A percentile compares a stretch with the other conserved stretches of the same genome.
Conservation (phyloP, 2,888 invertebrate species). For the Rhogogaster chlorosoma region DNA sequence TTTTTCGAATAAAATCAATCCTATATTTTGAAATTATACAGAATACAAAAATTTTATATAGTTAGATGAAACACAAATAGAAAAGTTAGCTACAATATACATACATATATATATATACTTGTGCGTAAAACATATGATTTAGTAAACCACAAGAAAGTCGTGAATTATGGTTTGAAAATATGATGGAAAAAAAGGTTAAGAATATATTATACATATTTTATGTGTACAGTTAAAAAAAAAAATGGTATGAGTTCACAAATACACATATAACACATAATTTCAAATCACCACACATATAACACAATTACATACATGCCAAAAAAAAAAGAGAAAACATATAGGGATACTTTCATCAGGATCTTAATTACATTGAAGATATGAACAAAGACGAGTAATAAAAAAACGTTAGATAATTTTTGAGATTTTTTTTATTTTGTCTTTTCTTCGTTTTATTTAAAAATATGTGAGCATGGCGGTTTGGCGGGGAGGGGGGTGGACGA, state of each 20-base stretch:
- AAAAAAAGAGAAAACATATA: conserved; percentile 21
- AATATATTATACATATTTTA: background rate
- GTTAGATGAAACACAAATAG: background rate
- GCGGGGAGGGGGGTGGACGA: background rate
- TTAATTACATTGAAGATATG: conserved; percentile 16
- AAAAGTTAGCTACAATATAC: too few relatives aligned
- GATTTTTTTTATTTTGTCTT: conserved; percentile 63
- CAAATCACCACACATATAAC: conserved; percentile 31
- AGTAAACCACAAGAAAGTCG: background rate
- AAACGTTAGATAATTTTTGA: conserved; percentile 56
- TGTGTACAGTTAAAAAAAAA: background rate
- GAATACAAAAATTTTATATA: background rate
- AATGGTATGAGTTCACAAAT: background rate
- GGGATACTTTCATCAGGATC: conserved; percentile 44
- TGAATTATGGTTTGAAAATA: background rate
- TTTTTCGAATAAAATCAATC: background rate
- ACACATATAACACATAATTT: conserved; percentile 34
- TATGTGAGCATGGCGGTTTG: conserved; percentile 54
- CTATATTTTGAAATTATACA: background rate
- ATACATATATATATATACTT: background rate
- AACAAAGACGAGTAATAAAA: background rate
- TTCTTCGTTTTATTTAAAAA: conserved; percentile 59
- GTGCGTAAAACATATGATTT: background rate
- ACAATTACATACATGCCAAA: conserved; percentile 31
- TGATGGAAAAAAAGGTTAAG: background rate